Evolutionary conservation across 2,797 vertebrate species (phyloP).

Genomic region (Myotis pilosus): DNA sequence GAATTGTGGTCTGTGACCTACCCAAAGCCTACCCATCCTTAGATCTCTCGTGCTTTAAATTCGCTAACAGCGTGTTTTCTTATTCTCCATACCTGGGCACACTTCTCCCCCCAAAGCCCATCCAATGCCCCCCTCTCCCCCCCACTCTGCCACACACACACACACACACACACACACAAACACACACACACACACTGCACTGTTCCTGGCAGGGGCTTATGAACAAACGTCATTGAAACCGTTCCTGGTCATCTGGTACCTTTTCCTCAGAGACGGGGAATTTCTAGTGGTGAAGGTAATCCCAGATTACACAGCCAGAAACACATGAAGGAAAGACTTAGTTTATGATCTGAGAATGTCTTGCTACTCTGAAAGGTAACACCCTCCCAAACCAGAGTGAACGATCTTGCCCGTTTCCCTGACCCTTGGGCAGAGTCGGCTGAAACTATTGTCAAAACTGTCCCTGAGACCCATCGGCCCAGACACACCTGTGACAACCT

Average conservation of each 20-base stretch:
- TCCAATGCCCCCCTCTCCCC: too few species aligned
- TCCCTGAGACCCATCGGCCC: rapidly evolving
- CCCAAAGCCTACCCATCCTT: too few species aligned
- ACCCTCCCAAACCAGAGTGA: background rate
- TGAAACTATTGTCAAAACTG: rapidly evolving
- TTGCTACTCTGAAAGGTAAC: background rate
- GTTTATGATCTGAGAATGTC: background rate
- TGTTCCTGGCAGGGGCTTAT: background rate
- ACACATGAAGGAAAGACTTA: background rate
- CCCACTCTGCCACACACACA: too few species aligned
- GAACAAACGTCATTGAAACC: background rate
- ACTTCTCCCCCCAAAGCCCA: too few species aligned
- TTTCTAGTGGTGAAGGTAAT: background rate
- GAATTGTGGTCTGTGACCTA: background rate
- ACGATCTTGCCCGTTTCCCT: rapidly evolving
- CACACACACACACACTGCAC: too few species aligned
- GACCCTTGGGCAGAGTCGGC: rapidly evolving
- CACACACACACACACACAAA: too few species aligned
- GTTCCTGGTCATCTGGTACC: background rate
- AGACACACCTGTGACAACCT: rapidly evolving
- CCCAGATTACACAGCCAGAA: background rate
- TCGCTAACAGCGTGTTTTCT: background rate
- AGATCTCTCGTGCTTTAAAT: background rate
- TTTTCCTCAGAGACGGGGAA: background rate
- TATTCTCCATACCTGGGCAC: background rate